Evolutionary conservation across 2,113 vertebrate genomes (phyloP).

Genomic region (Pterocles gutturalis): DNA sequence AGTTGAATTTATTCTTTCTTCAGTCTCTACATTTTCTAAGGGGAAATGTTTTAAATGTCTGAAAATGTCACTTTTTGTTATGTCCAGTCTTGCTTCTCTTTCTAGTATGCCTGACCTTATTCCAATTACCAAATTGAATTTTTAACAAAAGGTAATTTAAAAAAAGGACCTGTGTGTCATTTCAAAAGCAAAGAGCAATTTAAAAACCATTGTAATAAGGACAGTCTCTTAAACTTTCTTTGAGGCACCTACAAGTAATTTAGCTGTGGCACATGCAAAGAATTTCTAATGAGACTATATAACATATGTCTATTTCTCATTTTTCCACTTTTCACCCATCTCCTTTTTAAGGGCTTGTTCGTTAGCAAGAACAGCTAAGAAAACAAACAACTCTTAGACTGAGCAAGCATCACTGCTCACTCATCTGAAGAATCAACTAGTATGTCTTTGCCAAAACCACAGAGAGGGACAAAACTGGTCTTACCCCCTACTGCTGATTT

Average conservation of each 20-base stretch:
- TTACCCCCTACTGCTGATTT: not conserved
- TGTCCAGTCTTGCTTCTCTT: not conserved
- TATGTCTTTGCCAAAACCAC: not conserved
- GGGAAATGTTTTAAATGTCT: not conserved
- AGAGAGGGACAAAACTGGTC: not conserved
- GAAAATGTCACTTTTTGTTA: not conserved
- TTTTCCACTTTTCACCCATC: not conserved
- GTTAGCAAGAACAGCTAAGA: not conserved
- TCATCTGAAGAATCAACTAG: not conserved
- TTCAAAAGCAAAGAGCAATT: not conserved
- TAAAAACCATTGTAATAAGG: not conserved
- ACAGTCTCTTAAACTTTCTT: not conserved
- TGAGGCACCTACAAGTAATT: not conserved
- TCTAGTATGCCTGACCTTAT: not conserved
- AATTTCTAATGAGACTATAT: not conserved
- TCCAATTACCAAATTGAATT: not conserved
- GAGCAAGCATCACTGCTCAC: not conserved
- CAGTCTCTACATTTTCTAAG: not conserved
- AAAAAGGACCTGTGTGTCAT: not conserved
- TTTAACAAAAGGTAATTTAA: not conserved
- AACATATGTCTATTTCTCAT: not conserved
- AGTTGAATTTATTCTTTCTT: not conserved
- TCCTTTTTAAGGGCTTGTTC: not conserved
- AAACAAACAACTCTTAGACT: not conserved
- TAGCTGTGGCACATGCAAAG: not conserved